Evolutionary conservation across 2,888 invertebrate species (phyloP), one percentile per base, ranked within the genome.

Genomic region (Pammene fasciana): DNA sequence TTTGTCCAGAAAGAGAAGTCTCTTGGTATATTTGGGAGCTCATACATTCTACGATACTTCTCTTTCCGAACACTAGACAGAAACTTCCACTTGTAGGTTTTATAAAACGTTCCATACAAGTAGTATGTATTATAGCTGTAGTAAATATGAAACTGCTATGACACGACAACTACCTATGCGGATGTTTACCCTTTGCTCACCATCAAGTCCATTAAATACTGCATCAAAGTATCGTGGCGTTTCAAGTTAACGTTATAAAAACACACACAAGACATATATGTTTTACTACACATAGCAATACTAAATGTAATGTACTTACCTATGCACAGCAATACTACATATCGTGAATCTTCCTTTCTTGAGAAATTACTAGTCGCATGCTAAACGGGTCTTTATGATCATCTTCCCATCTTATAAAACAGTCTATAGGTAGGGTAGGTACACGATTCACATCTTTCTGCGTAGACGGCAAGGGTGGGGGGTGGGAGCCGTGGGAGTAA

Each of bases 381-480:
- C 36, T 48, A 36, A 46, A 11, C 18, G 18, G 46, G 45, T 14
- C 46, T 60, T 34, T 36, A 60, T 60, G 46, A 60, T 36, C 59
- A 14, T 34, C 48, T 50, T 26, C 5, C 13, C 48, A 61, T 61
- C 48, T 50, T 8, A 13, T 34, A 50, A 38, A 46, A 38, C 26
- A 36, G 18, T 43, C 14, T 60, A 61, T 8, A 41, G 6, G 0
- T 43, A 34, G 67, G 50, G 26, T 60, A 60, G 34, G 10, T 34
- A 76, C 75, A 73, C 79, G 72, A 77, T 79, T 78, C 77, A 79
- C 77, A 76, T 71, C 76, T 74, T 56, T 73, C 56, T 62, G 61
- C 61, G 70, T 59, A 61, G 76, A 67, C 66, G 68, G 48, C 71
- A 70, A 72, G 65, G 73, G 71, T 70, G 68, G 71, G 72, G 72